Base-by-base conservation (phyloP, 2,113 vertebrate species). In the Gnathonemus echidnorhynchus region DNA sequence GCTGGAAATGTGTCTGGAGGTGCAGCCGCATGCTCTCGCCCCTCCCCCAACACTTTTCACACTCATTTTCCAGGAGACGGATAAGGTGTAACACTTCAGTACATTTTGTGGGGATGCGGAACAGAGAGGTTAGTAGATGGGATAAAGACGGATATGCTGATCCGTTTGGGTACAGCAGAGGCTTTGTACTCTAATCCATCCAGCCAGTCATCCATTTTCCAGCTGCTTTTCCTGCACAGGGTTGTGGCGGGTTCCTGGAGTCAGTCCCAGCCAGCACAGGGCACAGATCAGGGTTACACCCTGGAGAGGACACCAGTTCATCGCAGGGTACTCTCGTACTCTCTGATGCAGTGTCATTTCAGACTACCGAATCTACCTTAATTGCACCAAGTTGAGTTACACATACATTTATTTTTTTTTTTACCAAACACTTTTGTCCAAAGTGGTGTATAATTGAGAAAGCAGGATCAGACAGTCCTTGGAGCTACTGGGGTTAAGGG, bases 1-100 rank as follows among this genome's bases (percentile, higher is more conserved):
- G 35, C 77, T 88, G 88, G 89, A 90, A 90, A 90, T 66, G 84
- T 89, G 89, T 91, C 90, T 91, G 87, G 52, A 91, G 91, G 90
- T 90, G 90, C 58, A 11, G 24, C 8, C 58, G 8, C 24, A 66
- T 3, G 58, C 58, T 66, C 58, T 3, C 27, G n/a, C 15, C 70
- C 74, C 35, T 1, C 35, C 35, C 31, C 74, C 35, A 27, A 80
- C 74, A 80, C 74, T 45, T 27, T 46, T 86, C 45, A 50, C 84
- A 86, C 48, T 46, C 42, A 21, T 85, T 42, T 46, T 45, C 83
- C 83, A 24, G 35, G 45, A 48, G 83, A 52, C 77, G 89, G 85
- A 89, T 80, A 90, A 92, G 91, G 90, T 88, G 77, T 85, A 90
- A 39, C 48, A 83, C 89, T 74, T 88, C 56, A 90, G 88, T 91